Evolutionary conservation across 2,113 vertebrate genomes (phyloP), one percentile per base, ranked within the genome.

Genomic region (Thinocorus orbignyianus): DNA sequence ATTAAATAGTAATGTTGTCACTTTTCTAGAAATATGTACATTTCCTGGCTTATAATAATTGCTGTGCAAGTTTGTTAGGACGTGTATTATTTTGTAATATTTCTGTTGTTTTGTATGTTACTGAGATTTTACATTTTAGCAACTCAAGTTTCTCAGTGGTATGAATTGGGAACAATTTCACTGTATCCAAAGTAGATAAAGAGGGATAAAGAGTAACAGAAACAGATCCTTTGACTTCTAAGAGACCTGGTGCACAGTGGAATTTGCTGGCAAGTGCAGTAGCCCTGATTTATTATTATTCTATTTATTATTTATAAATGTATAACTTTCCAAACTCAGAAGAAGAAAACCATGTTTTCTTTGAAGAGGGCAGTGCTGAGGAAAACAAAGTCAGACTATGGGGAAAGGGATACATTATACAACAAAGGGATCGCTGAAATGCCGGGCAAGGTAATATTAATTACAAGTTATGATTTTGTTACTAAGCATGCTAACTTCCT

Each of bases 291-390:
- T 95, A 88, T 95, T 92, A 86, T 92, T 94, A 90, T 88, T 93
- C 48, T 92, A 94, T 97, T 71, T 92, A 96, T 96, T 96, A 96
- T 96, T 97, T 96, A 96, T 96, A 91, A 93, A 60, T 5, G 6
- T 68, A 18, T 81, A 93, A 94, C 82, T 87, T 94, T 84, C 44
- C 73, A 89, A 96, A 95, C 72, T 92, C 74, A 64, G 80, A 94
- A 90, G 48, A 92, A 90, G 52, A 90, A 94, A 87, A 81, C 17
- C 20, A 37, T 60, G 51, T 58, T 49, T 65, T 48, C 95, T 95
- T 95, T 96, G 95, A 96, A 96, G 95, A 93, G 69, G 44, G 80
- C 57, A 92, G 37, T 13, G 28, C 74, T 88, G 57, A 87, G n/a
- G 62, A 94, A 95, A 95, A 88, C 83, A 84, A 94, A 88, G 90